Evolutionary conservation across 2,113 vertebrate species (phyloP), one percentile per base, ranked within the genome.

Genomic region (Cebidichthys violaceus): DNA sequence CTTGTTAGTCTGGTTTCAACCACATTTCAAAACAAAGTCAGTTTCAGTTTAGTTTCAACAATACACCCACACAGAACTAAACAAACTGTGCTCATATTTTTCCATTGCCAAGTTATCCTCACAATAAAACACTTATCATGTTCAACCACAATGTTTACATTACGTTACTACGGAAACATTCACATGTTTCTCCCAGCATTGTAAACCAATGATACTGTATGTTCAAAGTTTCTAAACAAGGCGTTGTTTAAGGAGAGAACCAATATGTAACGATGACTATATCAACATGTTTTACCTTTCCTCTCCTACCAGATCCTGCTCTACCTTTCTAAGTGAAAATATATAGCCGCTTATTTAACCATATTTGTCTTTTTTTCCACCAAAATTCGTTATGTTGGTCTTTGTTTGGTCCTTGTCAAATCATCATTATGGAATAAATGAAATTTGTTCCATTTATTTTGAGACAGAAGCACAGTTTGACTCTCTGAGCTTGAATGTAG

Each of bases 11-110:
- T 59, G 31, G 14, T 47, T 78, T 61, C 27, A 50, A 81, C 66
- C 79, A 64, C 81, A 83, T 80, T 71, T 68, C 31, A 77, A 79
- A 84, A 75, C 75, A 82, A 73, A 43, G 18, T 20, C 31, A 27
- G 20, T 66, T 73, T 72, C 61, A 35, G 50, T 62, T 81, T 54
- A 57, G 14, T 55, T 86, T 70, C 33, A 72, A 65, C 39, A 52
- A 31, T 27, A 70, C 71, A 60, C 59, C 65, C 70, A 77, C 47
- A 8, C 27, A 43, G 4, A 85, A 39, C 41, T 47, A 79, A 81
- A 85, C 82, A 80, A 15, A 54, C 43, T 45, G 2, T 69, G 65
- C 24, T 72, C 73, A 54, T 68, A n/a, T 77, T 37, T 67, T 55
- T 64, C 8, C 41, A 55, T 64, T 6, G 14, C 61, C 27, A 45